phyloP scores from a whole-genome alignment of 2,797 vertebrate genomes.

The Enteromius thamalakanensis region DNA sequence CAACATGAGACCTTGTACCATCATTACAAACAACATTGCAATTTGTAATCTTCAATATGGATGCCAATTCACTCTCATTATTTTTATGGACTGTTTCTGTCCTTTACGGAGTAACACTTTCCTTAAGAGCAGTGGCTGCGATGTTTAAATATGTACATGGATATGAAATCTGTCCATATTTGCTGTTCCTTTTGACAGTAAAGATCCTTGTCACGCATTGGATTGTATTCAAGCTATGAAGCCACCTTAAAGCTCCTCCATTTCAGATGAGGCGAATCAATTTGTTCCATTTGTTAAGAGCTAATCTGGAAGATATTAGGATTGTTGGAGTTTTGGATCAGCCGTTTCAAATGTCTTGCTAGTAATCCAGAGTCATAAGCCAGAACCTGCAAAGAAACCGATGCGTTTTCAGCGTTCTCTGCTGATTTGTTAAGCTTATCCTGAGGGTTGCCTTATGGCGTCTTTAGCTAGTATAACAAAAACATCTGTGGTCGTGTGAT shows the following conservation, averaged over 20 bases:
- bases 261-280: conserved; percentile 46
- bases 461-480: conserved; percentile 26
- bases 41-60: not conserved
- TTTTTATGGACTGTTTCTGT: not conserved
- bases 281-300: conserved; percentile 47
- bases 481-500: conserved; percentile 38
- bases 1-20: not conserved
- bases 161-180: not conserved
- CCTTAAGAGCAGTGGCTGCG: not conserved
- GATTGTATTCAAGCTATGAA: conserved; percentile 22
- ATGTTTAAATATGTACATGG: not conserved
- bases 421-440: conserved; percentile 5
- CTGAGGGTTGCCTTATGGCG: conserved; percentile 11
- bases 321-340: conserved; percentile 44
- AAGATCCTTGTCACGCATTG: conserved; percentile 37
- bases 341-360: conserved; percentile 40
- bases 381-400: conserved; percentile 11
- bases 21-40: not conserved
- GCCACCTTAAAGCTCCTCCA: conserved; percentile 34
- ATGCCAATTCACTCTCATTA: not conserved
- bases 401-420: conserved; percentile 21
- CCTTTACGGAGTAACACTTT: not conserved
- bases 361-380: conserved; percentile 38
- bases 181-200: not conserved
- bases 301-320: conserved; percentile 49